Conservation (phyloP, 2,113 vertebrate species). For the Cottus gobio region DNA sequence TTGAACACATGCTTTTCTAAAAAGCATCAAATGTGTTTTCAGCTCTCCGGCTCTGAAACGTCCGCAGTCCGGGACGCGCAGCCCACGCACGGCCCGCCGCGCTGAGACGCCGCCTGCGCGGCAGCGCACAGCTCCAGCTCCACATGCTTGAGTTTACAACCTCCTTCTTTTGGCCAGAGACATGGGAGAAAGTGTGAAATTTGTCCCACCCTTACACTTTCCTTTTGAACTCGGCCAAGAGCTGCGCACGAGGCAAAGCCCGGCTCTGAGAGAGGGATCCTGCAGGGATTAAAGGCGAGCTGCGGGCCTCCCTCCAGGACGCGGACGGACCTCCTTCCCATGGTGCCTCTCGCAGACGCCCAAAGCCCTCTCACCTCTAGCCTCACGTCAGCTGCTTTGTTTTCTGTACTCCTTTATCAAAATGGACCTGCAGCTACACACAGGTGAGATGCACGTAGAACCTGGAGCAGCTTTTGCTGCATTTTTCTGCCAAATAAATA, state of each 20-base stretch:
- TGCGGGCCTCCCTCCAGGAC: constrained; percentile 65
- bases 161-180: constrained; percentile 57
- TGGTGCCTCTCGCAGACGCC: constrained; percentile 30
- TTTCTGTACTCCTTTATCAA: background rate
- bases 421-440: background rate
- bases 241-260: constrained; percentile 57
- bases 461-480: background rate
- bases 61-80: background rate
- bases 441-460: background rate
- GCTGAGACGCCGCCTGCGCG: constrained; percentile 12
- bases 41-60: background rate
- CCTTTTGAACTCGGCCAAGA: constrained; percentile 69
- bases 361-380: constrained; percentile 1
- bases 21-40: background rate
- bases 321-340: constrained; percentile 54
- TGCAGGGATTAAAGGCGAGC: constrained; percentile 66
- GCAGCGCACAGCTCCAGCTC: constrained; percentile 42
- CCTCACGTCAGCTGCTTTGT: constrained; percentile 26
- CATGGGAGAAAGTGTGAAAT: constrained; percentile 74
- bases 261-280: constrained; percentile 66
- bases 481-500: background rate
- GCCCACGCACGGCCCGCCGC: background rate
- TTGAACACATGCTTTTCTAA: background rate
- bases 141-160: constrained; percentile 37
- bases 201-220: constrained; percentile 61